Conservation (phyloP, 2,888 invertebrate genomes). For the Nasonovia ribisnigri region DNA sequence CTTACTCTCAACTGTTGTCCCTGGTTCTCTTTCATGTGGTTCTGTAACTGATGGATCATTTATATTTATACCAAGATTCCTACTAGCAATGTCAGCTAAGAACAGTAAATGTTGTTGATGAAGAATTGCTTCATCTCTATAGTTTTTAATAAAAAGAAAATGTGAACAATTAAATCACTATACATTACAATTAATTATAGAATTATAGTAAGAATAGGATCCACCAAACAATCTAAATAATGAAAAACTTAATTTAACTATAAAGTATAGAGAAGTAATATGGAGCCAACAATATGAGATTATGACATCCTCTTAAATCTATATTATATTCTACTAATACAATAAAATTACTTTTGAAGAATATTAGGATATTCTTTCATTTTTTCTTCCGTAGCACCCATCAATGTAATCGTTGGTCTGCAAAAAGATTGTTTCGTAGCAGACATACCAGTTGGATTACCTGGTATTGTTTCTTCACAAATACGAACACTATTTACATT, state of each 20-base stretch:
- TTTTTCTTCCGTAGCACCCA: not conserved
- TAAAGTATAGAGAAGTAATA: not conserved
- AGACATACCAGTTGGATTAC: constrained; percentile 83
- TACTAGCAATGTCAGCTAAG: constrained; percentile 35
- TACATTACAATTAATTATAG: not conserved
- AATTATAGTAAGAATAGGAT: not conserved
- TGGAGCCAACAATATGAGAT: not conserved
- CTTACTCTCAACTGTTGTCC: not conserved
- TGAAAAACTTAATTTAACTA: not conserved
- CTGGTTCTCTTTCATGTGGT: not conserved
- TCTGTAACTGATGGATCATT: not conserved
- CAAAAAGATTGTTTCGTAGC: constrained; percentile 11
- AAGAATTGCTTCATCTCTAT: not conserved
- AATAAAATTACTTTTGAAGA: constrained; percentile 35
- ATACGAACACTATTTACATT: constrained; percentile 74
- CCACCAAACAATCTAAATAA: not conserved
- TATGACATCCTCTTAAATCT: too few relatives aligned
- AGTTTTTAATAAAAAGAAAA: not conserved
- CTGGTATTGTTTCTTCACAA: constrained; percentile 91
- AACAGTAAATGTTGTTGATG: constrained; percentile 52
- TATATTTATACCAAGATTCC: not conserved
- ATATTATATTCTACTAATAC: not conserved
- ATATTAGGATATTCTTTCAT: not conserved
- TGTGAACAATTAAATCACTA: not conserved
- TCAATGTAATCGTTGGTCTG: not conserved